Base-by-base conservation (phyloP, 2,888 invertebrate species). In the Keiferia lycopersicella region DNA sequence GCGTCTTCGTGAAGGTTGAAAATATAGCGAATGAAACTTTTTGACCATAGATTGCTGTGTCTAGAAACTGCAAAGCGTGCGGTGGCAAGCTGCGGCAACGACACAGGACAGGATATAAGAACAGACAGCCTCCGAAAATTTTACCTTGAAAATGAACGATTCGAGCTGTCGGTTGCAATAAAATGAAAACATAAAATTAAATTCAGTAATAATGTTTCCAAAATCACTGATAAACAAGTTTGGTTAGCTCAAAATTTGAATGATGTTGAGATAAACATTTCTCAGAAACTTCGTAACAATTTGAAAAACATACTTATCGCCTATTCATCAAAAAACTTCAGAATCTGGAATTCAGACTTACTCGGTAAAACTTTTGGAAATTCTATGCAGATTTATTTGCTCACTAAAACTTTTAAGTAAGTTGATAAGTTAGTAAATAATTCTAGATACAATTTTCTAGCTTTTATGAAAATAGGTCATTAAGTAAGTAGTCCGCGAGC, bases 61-160 rank as follows among this genome's bases (percentile, higher is more conserved):
- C 12, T n/a, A 6, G n/a, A 56, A 20, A 12, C n/a, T 12, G 56
- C 51, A 48, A 61, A 62, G 53, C 62, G 62, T 67, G 66, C 64
- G 62, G 66, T 62, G 65, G 63, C 39, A 22, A 58, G 8, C 58
- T 58, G 38, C 38, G n/a, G 67, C 61, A 72, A 78, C 75, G 73
- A 69, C 80, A 81, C 75, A 80, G 77, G 78, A 80, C 70, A 73
- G 64, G 74, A 71, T 67, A 34, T 8, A 76, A 75, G 73, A 73
- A 68, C 74, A 77, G 70, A 70, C 72, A 69, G 69, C 73, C 75
- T 74, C 78, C 74, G 71, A 75, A 75, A 77, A 82, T 80, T 4
- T 90, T 91, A 91, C 91, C 91, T 91, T 88, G 83, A 91, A 90
- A 78, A 83, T 81, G 87, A 86, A 89, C 84, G 89, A 87, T 87